These are phyloP conservation scores for Psettodes erumei DNA, from an alignment of 2,113 vertebrate genomes.

Conservation along the genomic window DNA sequence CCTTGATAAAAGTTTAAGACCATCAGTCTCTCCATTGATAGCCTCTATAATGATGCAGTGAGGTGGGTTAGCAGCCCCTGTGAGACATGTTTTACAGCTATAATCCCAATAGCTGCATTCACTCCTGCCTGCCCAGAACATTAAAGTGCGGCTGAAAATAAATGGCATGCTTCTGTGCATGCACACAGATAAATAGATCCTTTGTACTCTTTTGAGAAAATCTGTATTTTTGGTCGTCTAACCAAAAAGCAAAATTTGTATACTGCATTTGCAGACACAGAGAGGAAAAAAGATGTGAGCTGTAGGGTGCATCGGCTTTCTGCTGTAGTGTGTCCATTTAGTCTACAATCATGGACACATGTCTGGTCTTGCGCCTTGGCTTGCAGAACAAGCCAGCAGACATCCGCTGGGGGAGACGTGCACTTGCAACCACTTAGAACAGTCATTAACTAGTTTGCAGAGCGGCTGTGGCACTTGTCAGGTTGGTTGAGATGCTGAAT, in stretches of 20 bases:
- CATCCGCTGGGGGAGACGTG: slow-evolving; percentile 8
- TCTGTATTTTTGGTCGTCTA: too few relatives aligned
- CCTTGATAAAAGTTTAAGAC: neutral
- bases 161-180: neutral
- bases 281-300: neutral
- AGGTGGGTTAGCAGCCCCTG: neutral
- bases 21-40: neutral
- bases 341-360: slow-evolving; percentile 15
- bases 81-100: neutral
- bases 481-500: slow-evolving; percentile 39
- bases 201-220: slow-evolving; percentile 2
- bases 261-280: slow-evolving; percentile 3
- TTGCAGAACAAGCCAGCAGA: slow-evolving; percentile 25
- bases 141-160: neutral
- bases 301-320: slow-evolving; percentile 21
- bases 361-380: neutral
- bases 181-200: neutral
- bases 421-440: slow-evolving; percentile 36
- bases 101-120: neutral
- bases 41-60: neutral
- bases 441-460: slow-evolving; percentile 36
- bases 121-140: neutral
- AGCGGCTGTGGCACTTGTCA: slow-evolving; percentile 42
- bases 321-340: slow-evolving; percentile 17
- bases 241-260: too few relatives aligned